Evolutionary conservation across 2,888 invertebrate genomes (phyloP).

Genomic region (Ophion obscuratus): DNA sequence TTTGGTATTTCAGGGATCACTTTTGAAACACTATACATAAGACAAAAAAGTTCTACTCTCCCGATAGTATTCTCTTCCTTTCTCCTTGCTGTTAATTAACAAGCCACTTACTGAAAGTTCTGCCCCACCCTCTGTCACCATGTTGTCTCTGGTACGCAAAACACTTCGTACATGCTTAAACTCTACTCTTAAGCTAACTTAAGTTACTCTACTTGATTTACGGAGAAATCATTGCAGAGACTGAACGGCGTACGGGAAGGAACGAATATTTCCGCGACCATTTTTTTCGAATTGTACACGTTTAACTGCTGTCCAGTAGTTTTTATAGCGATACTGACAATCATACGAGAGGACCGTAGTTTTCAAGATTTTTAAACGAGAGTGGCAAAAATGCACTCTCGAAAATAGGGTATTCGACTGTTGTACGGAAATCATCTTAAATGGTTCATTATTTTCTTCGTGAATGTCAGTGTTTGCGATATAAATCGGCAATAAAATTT

Average conservation of each 20-base stretch:
- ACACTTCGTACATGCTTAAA: conserved; percentile 3
- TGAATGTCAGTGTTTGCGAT: too few relatives aligned
- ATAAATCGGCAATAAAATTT: too few relatives aligned
- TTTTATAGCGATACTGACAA: not conserved
- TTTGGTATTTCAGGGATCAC: conserved; percentile 71
- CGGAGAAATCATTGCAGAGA: not conserved
- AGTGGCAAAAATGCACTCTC: too few relatives aligned
- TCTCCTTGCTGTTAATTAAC: not conserved
- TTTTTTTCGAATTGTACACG: not conserved
- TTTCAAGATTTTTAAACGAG: not conserved
- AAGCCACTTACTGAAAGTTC: conserved; percentile 24
- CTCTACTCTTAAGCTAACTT: not conserved
- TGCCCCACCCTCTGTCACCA: conserved; percentile 48
- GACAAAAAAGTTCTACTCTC: conserved; percentile 68
- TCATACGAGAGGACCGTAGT: not conserved
- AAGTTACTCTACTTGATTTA: not conserved
- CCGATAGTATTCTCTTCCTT: conserved; percentile 18
- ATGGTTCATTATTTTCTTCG: too few relatives aligned
- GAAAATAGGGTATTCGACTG: too few relatives aligned
- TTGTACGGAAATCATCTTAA: too few relatives aligned
- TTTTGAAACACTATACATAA: conserved; percentile 70
- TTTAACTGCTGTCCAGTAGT: not conserved
- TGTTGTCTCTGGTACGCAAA: conserved; percentile 37
- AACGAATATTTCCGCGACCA: not conserved
- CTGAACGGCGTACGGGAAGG: not conserved